Percentiles rank a stretch among this genome's conserved stretches.
Evolutionary conservation across 2,113 vertebrate genomes (phyloP).

Genomic region (Dinomys branickii): DNA sequence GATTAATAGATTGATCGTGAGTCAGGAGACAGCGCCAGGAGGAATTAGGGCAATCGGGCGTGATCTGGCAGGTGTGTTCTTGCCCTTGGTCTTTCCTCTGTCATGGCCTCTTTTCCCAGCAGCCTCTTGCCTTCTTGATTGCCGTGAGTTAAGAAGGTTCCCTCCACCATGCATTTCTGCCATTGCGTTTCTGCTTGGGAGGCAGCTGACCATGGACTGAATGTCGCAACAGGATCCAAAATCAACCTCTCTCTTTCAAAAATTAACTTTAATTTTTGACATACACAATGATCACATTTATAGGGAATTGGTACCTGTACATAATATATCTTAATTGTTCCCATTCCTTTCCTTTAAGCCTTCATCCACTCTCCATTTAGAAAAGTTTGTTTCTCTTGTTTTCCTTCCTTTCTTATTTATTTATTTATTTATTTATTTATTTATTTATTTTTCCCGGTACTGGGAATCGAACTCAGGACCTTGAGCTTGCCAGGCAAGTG

Average conservation of each 20-base stretch:
- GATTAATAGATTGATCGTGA: not conserved
- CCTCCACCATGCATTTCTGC: not conserved
- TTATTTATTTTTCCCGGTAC: too few species aligned
- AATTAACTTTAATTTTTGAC: not conserved
- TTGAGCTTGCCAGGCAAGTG: too few species aligned
- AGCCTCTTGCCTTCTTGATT: not conserved
- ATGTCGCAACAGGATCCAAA: not conserved
- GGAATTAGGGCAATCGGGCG: not conserved
- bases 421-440: too few species aligned
- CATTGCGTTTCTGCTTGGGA: not conserved
- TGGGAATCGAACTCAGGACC: too few species aligned
- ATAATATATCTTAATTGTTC: not conserved
- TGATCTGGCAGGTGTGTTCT: not conserved
- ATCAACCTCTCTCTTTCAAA: not conserved
- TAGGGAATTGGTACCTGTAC: not conserved
- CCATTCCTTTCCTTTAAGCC: not conserved
- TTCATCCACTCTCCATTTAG: not conserved
- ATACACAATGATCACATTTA: not conserved
- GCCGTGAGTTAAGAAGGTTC: not conserved
- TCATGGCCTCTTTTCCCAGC: not conserved
- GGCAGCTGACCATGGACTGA: not conserved
- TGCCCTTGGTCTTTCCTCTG: not conserved
- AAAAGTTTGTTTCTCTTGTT: not conserved
- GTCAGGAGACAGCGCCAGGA: not conserved
- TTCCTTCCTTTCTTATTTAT: not conserved